These are phyloP conservation scores for Leptinotarsa rubiginosa DNA, from an alignment of 2,888 invertebrate genomes.

Conservation along the genomic window DNA sequence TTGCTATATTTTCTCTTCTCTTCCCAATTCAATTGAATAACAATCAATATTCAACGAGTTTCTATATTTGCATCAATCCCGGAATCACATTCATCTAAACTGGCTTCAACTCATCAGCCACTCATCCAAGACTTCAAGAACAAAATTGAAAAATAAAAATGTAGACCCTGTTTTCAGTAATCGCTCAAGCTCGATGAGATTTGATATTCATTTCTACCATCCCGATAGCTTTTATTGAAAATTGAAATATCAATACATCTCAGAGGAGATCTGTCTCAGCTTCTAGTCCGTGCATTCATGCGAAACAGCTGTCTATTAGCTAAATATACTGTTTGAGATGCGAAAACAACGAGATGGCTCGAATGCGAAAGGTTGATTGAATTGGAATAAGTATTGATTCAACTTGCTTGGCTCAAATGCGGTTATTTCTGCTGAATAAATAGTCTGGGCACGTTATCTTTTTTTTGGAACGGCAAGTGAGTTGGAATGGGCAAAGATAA, in stretches of 20 bases:
- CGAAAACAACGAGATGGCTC: neutral
- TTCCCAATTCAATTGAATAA: too few relatives aligned
- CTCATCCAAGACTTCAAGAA: neutral
- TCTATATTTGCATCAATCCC: too few relatives aligned
- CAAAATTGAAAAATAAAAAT: neutral
- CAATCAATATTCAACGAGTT: too few relatives aligned
- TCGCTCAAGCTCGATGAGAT: neutral
- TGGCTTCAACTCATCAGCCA: too few relatives aligned
- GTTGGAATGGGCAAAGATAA: neutral
- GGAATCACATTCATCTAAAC: too few relatives aligned
- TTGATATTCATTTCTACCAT: neutral
- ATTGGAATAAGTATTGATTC: neutral
- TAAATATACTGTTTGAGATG: neutral
- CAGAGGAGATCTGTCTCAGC: neutral
- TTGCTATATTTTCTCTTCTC: too few relatives aligned
- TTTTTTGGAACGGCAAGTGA: neutral
- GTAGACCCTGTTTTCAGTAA: neutral
- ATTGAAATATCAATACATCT: neutral
- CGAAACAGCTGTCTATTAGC: neutral
- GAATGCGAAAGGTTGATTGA: neutral
- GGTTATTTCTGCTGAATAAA: constrained; percentile 1
- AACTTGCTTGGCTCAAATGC: neutral
- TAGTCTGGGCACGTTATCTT: neutral
- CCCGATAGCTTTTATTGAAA: neutral
- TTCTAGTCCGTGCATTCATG: neutral